These are phyloP conservation scores for Ctenomys sociabilis DNA, from an alignment of 2,113 vertebrate genomes.

Conservation along the genomic window DNA sequence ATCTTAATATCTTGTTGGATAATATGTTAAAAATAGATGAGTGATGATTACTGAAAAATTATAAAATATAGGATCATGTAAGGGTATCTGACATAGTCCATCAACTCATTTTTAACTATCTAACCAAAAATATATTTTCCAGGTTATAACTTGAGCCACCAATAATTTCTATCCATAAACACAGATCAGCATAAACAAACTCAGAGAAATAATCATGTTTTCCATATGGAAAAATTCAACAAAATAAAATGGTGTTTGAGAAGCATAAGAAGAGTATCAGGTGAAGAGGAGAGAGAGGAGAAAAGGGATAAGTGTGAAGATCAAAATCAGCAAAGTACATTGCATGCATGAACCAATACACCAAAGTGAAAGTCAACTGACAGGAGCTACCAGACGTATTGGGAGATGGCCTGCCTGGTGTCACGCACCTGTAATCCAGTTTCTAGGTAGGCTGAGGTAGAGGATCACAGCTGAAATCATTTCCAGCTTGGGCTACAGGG, in stretches of 20 bases:
- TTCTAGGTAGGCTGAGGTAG: no score
- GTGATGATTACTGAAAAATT: neutral
- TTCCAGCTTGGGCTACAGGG: no score
- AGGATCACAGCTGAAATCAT: no score
- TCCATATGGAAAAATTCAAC: neutral
- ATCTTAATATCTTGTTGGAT: neutral
- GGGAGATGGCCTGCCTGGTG: neutral
- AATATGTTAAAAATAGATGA: neutral
- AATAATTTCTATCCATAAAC: neutral
- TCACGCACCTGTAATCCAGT: no score
- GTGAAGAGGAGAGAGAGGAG: neutral
- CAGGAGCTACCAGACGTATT: neutral
- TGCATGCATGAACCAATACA: neutral
- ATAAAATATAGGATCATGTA: neutral
- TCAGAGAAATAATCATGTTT: neutral
- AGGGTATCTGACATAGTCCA: neutral
- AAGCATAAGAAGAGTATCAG: neutral
- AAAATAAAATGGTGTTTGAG: neutral
- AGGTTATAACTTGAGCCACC: neutral
- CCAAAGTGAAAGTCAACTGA: neutral
- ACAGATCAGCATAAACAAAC: neutral
- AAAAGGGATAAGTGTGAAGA: neutral
- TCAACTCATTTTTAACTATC: neutral
- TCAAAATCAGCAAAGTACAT: neutral
- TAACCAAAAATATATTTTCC: neutral